Base-by-base conservation (phyloP, 1,140 invertebrate species). In the Drosophila nigromelanica region DNA sequence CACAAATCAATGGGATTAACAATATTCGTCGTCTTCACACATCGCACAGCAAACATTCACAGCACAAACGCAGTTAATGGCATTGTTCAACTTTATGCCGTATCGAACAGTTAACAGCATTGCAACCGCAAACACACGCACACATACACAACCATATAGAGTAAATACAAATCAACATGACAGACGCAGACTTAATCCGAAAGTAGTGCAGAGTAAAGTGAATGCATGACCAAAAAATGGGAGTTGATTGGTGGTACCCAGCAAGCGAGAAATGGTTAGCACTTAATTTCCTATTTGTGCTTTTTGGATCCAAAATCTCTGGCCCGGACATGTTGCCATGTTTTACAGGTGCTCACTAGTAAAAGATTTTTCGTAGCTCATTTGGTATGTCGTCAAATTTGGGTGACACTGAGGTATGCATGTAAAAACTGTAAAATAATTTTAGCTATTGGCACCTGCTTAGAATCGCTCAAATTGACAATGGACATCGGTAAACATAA, bases 1-100 rank as follows among this genome's bases (percentile, higher is more conserved):
- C 82, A 86, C 67, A 81, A 81, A 87, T 76, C 78, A 87, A 73
- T 76, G 48, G 68, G 78, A 86, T 78, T 78, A 73, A 76, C 78
- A 81, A 81, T 83, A 85, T 81, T 81, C 21, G 73, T 70, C 33
- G 52, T 67, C 47, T 27, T 67, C 67, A 68, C 48, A 47, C 54
- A 61, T 14, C 43, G 10, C 24, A 5, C 14, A 18, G 24, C 14
- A 33, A 55, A 45, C 47, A 63, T 24, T 33, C 2, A 21, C 18
- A 58, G 45, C 4, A 27, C 47, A 27, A n/a, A 6, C 27, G 18
- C 21, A 37, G 59, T 64, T 72, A 79, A 60, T 39, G 64, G 70
- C 63, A 74, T 81, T 76, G 70, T 62, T 81, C 56, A 82, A 82
- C 79, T 79, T 79, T 80, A 52, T 56, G 54, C 33, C 63, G 64